These are phyloP conservation scores for Diadegma fenestrale DNA, from an alignment of 2,888 invertebrate genomes.

Conservation along the genomic window DNA sequence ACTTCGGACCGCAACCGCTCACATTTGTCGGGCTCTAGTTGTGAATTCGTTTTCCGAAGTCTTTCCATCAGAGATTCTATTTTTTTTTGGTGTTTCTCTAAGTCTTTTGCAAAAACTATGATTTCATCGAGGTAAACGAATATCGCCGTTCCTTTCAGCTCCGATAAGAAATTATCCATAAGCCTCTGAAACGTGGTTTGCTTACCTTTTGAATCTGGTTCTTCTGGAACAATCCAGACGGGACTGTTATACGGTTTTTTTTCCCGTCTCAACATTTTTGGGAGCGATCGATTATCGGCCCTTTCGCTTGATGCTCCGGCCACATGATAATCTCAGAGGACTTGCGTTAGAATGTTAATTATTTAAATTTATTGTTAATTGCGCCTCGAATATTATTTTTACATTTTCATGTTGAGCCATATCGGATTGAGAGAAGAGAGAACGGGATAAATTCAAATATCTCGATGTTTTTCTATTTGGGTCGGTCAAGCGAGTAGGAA, in stretches of 20 bases:
- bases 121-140: constrained; percentile 3
- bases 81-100: neutral
- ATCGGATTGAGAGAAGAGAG: too few relatives aligned
- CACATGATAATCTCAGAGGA: too few relatives aligned
- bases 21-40: constrained; percentile 26
- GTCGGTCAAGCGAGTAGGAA: too few relatives aligned
- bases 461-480: too few relatives aligned
- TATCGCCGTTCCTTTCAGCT: neutral
- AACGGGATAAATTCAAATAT: too few relatives aligned
- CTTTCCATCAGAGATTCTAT: neutral
- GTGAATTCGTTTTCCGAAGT: neutral
- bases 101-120: neutral
- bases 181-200: constrained; percentile 10
- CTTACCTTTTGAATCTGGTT: constrained; percentile 36
- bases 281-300: too few relatives aligned
- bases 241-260: constrained; percentile 39
- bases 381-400: too few relatives aligned
- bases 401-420: too few relatives aligned
- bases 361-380: too few relatives aligned
- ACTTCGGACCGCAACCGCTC: constrained; percentile 24
- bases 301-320: too few relatives aligned
- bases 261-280: too few relatives aligned
- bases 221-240: constrained; percentile 41
- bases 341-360: too few relatives aligned
- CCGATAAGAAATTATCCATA: neutral